A percentile compares a stretch with the other conserved stretches of the same genome.
These are phyloP conservation scores for Artibeus jamaicensis DNA, from an alignment of 2,797 vertebrate species.

Conservation along the genomic window DNA sequence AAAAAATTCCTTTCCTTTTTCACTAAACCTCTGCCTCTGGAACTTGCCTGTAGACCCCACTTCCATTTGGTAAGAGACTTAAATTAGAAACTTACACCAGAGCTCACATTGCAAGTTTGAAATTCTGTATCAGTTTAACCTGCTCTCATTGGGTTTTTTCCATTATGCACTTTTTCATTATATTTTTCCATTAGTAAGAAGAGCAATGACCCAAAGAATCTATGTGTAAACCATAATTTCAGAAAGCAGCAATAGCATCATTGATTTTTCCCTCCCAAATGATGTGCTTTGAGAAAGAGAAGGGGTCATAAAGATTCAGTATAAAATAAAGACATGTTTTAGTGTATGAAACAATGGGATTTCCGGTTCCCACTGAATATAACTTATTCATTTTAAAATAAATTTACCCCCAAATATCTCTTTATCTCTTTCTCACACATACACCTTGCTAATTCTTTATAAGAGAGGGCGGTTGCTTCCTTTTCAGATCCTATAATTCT, in stretches of 20 bases:
- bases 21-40: neutral
- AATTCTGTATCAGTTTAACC: constrained; percentile 37
- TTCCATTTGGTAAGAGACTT: neutral
- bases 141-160: neutral
- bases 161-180: constrained; percentile 49
- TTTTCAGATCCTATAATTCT: neutral
- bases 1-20: neutral
- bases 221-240: constrained; percentile 35
- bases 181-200: constrained; percentile 57
- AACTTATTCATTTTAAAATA: constrained; percentile 18
- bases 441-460: neutral
- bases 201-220: constrained; percentile 45
- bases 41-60: neutral
- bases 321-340: constrained; percentile 10
- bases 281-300: neutral
- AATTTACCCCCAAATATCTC: neutral
- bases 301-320: neutral
- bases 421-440: neutral
- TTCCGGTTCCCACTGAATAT: neutral
- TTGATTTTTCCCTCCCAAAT: constrained; percentile 41
- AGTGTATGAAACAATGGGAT: neutral
- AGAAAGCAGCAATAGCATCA: constrained; percentile 22
- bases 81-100: neutral
- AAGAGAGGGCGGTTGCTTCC: neutral
- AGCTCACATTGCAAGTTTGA: constrained; percentile 37